These are phyloP conservation scores for Oophaga pumilio DNA, from an alignment of 2,113 vertebrate genomes.

Conservation along the genomic window DNA sequence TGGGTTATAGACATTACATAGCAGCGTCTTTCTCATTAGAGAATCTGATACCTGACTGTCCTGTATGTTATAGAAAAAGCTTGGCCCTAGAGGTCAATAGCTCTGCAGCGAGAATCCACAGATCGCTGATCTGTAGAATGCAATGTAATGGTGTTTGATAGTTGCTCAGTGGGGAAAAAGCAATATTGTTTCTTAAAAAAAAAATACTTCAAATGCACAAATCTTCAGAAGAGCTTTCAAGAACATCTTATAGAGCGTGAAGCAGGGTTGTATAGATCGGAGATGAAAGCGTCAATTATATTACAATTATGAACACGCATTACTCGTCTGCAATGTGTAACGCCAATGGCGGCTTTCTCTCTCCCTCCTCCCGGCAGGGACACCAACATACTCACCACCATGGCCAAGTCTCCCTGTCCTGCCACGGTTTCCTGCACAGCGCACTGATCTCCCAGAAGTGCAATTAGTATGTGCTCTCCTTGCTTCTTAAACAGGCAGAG, in stretches of 20 bases:
- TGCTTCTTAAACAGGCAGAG: no score
- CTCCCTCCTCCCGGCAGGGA: no score
- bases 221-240: conserved; percentile 6
- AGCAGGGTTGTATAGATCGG: not conserved
- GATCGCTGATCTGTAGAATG: not conserved
- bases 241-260: not conserved
- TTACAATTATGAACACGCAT: not conserved
- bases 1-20: not conserved
- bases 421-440: no score
- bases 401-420: no score
- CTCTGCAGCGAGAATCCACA: not conserved
- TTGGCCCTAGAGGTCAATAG: not conserved
- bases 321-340: not conserved
- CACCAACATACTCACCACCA: no score
- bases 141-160: not conserved
- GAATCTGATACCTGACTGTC: no score
- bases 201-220: not conserved
- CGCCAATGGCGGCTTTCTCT: no score
- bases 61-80: not conserved
- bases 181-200: not conserved
- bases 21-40: not conserved
- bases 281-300: conserved; percentile 31
- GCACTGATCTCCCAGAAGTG: no score
- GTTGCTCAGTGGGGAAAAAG: not conserved
- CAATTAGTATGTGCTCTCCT: no score